Base-by-base conservation (phyloP, 1,140 invertebrate genomes). In the Reticulitermes speratus region DNA sequence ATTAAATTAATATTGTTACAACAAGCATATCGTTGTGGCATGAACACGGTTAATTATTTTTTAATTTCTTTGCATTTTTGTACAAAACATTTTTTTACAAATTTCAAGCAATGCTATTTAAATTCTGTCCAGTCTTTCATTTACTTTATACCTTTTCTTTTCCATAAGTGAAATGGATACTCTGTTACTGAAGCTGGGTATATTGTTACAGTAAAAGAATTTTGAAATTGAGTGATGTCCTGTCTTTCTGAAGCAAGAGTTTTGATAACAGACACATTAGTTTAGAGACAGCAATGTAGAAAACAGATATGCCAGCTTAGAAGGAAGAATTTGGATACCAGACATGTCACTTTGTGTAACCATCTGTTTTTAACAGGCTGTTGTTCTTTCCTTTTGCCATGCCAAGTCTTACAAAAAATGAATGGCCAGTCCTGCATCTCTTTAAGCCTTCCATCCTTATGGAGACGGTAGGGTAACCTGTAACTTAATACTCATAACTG, bases 1-100 rank as follows among this genome's bases (percentile, higher is more conserved):
- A 30, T 30, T 30, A 11, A 75, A 75, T n/a, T n/a, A 25, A 75
- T n/a, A n/a, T 75, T 75, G 25, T 75, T 75, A 75, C 65, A 75
- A 75, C n/a, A 75, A 75, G 25, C n/a, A 75, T 75, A 75, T 75
- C 65, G 65, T 75, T 75, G 65, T 75, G 65, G 65, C 65, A 75
- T 75, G 65, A 75, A 75, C 65, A 75, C 65, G 65, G 65, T 75
- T 75, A 75, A 75, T 75, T 75, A 9, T 75, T 30, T 75, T 75
- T 30, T 75, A n/a, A 9, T 30, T 30, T 75, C 7, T 75, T 75
- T 75, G 25, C 65, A 75, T 25, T 75, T 65, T 75, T 75, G n/a
- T 75, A 75, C n/a, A 75, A 75, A 75, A 75, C 8, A 0, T 59
- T 2, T 75, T 25, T 75, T 75, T n/a, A 75, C n/a, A 30, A 75